phyloP scores from a whole-genome alignment of 2,888 invertebrate genomes.

The Eledone cirrhosa region DNA sequence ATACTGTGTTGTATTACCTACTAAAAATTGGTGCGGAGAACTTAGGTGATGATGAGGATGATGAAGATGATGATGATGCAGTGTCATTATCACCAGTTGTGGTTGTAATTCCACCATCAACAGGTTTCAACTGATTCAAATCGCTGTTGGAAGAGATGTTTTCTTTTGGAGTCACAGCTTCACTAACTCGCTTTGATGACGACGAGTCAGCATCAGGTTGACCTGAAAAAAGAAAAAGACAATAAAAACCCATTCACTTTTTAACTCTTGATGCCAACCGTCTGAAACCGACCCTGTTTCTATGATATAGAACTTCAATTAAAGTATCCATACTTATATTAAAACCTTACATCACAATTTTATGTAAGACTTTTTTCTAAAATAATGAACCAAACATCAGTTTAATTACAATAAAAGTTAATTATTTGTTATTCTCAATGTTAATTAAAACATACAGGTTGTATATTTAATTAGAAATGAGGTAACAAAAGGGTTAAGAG shows the following conservation, averaged over 20 bases:
- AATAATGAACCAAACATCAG: too few species aligned
- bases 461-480: too few species aligned
- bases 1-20: neutral
- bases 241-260: neutral
- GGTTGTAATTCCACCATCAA: neutral
- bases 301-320: too few species aligned
- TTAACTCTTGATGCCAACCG: too few species aligned
- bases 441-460: too few species aligned
- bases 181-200: neutral
- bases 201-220: constrained; percentile 1
- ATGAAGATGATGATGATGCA: neutral
- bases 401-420: too few species aligned
- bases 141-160: neutral
- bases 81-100: neutral
- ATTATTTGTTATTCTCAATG: too few species aligned
- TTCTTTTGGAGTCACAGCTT: neutral
- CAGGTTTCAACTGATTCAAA: neutral
- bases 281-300: too few species aligned
- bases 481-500: too few species aligned
- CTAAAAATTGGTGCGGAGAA: constrained; percentile 13
- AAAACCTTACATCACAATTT: too few species aligned
- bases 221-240: constrained; percentile 1
- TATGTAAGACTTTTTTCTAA: too few species aligned
- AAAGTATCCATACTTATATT: too few species aligned
- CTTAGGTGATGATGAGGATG: neutral